A percentile compares a stretch with the other conserved stretches of the same genome.
Evolutionary conservation across 2,797 vertebrate genomes (phyloP).

Genomic region (Pantherophis vulpinus): DNA sequence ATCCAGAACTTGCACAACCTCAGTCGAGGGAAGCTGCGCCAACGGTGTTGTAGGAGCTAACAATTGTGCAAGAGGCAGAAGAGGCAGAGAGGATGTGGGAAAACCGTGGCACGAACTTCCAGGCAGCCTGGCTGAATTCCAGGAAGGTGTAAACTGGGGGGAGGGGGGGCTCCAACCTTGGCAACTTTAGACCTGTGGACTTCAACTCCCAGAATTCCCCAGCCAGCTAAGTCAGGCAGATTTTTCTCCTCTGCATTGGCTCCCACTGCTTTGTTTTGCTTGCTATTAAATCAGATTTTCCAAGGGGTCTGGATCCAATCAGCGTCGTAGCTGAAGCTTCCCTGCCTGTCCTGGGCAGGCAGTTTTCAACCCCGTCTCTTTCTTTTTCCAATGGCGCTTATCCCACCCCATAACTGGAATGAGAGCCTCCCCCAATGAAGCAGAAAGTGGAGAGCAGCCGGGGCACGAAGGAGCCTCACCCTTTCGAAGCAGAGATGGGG

Average conservation of each 20-base stretch:
- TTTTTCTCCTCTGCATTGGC: not conserved
- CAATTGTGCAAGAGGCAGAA: not conserved
- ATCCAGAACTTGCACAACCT: not conserved
- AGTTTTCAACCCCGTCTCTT: rapidly evolving
- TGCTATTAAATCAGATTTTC: not conserved
- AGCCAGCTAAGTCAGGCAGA: not conserved
- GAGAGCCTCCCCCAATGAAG: not conserved
- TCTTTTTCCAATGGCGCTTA: not conserved
- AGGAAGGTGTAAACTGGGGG: not conserved
- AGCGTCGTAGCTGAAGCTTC: not conserved
- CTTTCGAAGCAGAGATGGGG: not conserved
- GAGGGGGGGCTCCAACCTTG: not conserved
- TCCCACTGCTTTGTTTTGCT: not conserved
- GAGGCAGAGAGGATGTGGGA: not conserved
- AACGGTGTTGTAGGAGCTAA: not conserved
- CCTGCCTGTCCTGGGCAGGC: not conserved
- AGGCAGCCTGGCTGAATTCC: not conserved
- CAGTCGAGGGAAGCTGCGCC: no score
- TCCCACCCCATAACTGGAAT: no score
- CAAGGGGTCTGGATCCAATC: not conserved
- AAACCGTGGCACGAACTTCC: not conserved
- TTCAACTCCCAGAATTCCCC: not conserved
- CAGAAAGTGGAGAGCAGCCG: no score
- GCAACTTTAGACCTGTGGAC: not conserved
- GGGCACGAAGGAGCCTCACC: not conserved